Base-by-base conservation (phyloP, 1,140 invertebrate genomes). In the Hycleus phaleratus region DNA sequence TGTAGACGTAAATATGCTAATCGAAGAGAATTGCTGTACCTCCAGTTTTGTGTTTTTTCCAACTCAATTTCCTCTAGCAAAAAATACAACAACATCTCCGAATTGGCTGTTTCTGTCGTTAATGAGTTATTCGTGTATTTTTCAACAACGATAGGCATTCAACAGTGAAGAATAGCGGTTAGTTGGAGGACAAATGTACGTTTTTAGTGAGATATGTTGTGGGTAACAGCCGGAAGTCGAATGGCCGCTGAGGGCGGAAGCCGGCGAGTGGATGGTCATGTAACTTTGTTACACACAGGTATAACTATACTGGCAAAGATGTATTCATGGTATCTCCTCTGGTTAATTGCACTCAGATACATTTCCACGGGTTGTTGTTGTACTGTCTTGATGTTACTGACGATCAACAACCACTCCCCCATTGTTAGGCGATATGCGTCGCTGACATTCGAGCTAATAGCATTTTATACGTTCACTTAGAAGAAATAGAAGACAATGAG, bases 381-480 rank as follows among this genome's bases (percentile, higher is more conserved):
- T 32, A 7, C 7, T 32, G 32, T 32, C 32, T 32, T 32, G 32
- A 5, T 32, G 32, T 32, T 32, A 32, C 32, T 32, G 32, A 32
- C 32, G 32, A 32, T 18, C 18, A 18, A 38, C 51, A 32, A 44
- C 51, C 26, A 42, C 51, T 46, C 51, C 46, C 51, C 51, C 51
- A 53, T 53, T 53, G 51, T 53, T 53, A 53, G 44, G 51, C 51
- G 51, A 53, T 53, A 53, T 53, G 51, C 51, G 51, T 53, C 51
- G 51, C 51, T 53, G 51, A 53, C 51, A 53, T 53, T 45, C 40
- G 42, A 53, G 51, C 51, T 53, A 53, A 53, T 45, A 45, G 51
- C 51, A 32, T 32, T 32, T 32, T 32, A 32, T 32, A 1, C 7
- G 32, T 53, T 24, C 46, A 53, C 42, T 45, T 24, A 53, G 43